Evolutionary conservation across 2,888 invertebrate species (phyloP), one percentile per base, ranked within the genome.

Genomic region (Eulithis testata): DNA sequence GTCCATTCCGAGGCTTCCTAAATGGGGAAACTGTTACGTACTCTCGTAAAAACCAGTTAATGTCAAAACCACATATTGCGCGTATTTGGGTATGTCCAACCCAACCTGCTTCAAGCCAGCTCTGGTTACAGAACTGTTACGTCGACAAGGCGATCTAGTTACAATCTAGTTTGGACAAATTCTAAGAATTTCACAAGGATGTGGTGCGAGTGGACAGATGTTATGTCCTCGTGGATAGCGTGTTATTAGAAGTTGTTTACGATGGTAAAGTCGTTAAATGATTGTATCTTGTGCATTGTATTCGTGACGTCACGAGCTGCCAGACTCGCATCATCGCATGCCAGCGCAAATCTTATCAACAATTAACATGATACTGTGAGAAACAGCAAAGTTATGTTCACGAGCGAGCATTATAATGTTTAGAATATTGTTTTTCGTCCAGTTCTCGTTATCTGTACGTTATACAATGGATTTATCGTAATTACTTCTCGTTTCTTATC

Each of bases 321-420:
- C 45, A 31, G 9, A 8, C 57, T 53, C 53, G 12, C 37, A n/a
- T 11, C 50, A 31, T 31, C 40, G 47, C 61, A 40, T 51, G 49
- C 36, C 45, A 31, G 12, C 49, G 7, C 60, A 49, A 36, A 66
- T 60, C 61, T 64, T 66, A 66, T 61, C 65, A 66, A 55, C 60
- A 72, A 69, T 31, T 31, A 68, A 68, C 62, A 65, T 69, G 44
- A 67, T 69, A 72, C 66, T 72, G 76, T 76, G 78, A 53, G 77
- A 78, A 68, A 66, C 43, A 66, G 51, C 70, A 49, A 70, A 68
- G 45, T 12, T 36, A 55, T 51, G 50, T 14, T 50, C 49, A 50
- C 12, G 21, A 55, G 43, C 47, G 21, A 54, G 37, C 59, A 21
- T 49, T 55, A 36, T 43, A 43, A 50, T 51, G 50, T 51, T 50